Evolutionary conservation across 2,888 invertebrate species (phyloP), one percentile per base, ranked within the genome.

Genomic region (Cenopis cana): DNA sequence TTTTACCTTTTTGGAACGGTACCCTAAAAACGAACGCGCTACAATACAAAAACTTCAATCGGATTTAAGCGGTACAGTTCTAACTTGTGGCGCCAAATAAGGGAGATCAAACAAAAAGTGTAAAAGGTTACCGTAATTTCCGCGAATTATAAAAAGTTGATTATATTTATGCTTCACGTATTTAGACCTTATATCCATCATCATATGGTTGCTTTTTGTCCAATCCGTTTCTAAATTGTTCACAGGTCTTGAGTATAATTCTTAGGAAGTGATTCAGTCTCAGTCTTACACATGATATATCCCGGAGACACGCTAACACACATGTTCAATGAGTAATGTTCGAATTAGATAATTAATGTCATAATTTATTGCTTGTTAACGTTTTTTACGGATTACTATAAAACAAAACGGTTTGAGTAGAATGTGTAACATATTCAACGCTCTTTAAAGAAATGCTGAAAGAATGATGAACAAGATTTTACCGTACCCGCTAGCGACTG

Each of bases 271-370:
- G 65, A 70, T 54, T 65, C 69, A 66, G 46, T 46, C n/a, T 46
- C 33, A 8, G 65, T 24, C 10, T 60, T 33, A 17, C 54, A 68
- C 60, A 62, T 62, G 50, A 69, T 69, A 49, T 18, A 46, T 69
- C 64, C 54, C 46, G 20, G 50, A 65, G 65, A 70, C 70, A 49
- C 24, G 46, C 57, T 64, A 38, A 69, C 70, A 59, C 70, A 70
- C 64, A 57, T 64, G 54, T 54, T 24, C 56, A 18, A 17, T 57
- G 57, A 70, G 36, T 70, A 59, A 70, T 33, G 18, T 49, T 4
- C n/a, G 33, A 20, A 55, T 70, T 59, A 46, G 65, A 57, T 69
- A 64, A 64, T 64, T 0, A 14, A 14, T 38, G 24, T 18, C 52
- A 24, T 64, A 52, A 29, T 36, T 33, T 18, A 20, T 14, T 18